A percentile compares a stretch with the other conserved stretches of the same genome.
These are phyloP conservation scores for Myathropa florea DNA, from an alignment of 2,888 invertebrate genomes.

Conservation along the genomic window DNA sequence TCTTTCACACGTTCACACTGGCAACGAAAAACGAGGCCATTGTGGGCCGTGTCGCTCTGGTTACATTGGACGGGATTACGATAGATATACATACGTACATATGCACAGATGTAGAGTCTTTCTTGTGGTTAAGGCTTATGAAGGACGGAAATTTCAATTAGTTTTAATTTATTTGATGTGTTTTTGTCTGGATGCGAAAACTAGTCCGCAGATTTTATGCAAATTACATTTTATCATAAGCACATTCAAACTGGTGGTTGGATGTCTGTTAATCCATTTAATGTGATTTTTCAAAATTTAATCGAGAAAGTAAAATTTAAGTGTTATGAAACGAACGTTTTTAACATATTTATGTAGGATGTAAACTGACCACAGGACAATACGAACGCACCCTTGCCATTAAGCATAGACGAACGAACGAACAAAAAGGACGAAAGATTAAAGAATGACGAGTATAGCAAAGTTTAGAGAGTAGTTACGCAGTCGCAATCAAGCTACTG, in stretches of 20 bases:
- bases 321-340: too few species aligned
- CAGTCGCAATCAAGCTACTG: too few species aligned
- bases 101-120: not conserved
- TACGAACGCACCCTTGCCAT: too few species aligned
- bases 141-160: not conserved
- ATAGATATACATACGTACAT: not conserved
- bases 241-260: not conserved
- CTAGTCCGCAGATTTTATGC: not conserved
- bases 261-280: not conserved
- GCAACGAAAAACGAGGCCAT: conserved; percentile 8
- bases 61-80: not conserved
- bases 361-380: too few species aligned
- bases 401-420: too few species aligned
- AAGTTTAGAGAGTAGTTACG: too few species aligned
- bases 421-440: too few species aligned
- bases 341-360: too few species aligned
- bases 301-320: too few species aligned
- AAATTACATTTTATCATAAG: not conserved
- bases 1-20: conserved; percentile 33
- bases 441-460: too few species aligned
- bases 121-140: not conserved
- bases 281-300: not conserved
- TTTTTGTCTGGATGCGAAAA: not conserved
- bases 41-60: not conserved
- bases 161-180: not conserved